Evolutionary conservation across 2,888 invertebrate genomes (phyloP), one percentile per base, ranked within the genome.

Genomic region (Unio pictorum): DNA sequence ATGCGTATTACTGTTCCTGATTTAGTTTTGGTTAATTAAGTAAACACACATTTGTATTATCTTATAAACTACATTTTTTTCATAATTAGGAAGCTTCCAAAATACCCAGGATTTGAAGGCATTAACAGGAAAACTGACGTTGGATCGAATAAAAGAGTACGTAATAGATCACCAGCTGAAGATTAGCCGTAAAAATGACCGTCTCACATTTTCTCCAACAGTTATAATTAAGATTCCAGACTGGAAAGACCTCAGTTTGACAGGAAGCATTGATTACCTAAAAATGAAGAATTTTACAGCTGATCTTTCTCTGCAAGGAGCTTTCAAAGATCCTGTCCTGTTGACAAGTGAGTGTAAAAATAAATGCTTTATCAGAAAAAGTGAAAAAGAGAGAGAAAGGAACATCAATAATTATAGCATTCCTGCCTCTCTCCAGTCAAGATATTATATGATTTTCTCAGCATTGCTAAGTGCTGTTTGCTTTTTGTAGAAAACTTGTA

Each of bases 131-230:
- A 76, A 72, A 11, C 65, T 84, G 15, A 69, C 73, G 7, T 62
- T 88, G 4, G 88, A 86, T 72, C 79, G 81, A 8, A 72, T 60
- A 3, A 65, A 72, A 23, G 72, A 76, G 45, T 87, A 86, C 71
- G 74, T 79, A 18, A 45, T 87, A 60, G 80, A 76, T 20, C 79
- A 85, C 26, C 79, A 83, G 62, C 62, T 87, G 11, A 70, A 74
- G n/a, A 79, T 81, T 54, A 73, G 78, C 23, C 66, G 74, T 45
- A 74, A 72, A 23, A 77, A 74, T 30, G 66, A 74, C 23, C 30
- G 71, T 4, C 62, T 72, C 55, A 78, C 78, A n/a, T 84, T 79
- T 69, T 79, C 71, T 4, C 86, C 86, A 30, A 76, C 75, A 23
- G 59, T 86, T 6, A 79, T 74, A 34, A 68, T 88, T 8, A 68